Evolutionary conservation across 2,888 invertebrate species (phyloP).

Genomic region (Drosophila mettleri): DNA sequence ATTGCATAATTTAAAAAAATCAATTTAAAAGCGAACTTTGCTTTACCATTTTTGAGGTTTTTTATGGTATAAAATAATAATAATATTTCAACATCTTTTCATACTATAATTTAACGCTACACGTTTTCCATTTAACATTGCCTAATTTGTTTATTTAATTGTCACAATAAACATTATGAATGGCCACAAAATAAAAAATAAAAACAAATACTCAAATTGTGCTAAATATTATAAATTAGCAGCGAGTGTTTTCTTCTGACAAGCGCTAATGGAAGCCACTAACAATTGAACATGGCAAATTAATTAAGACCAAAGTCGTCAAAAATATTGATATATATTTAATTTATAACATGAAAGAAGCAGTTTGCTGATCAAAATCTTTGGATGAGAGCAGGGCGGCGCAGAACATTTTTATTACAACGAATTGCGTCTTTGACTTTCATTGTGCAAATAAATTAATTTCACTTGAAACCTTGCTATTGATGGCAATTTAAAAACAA

Average conservation of each 20-base stretch:
- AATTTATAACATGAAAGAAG: slow-evolving; percentile 22
- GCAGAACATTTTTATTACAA: slow-evolving; percentile 49
- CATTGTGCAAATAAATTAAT: slow-evolving; percentile 77
- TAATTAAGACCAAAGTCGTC: slow-evolving; percentile 41
- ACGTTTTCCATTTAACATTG: slow-evolving; percentile 38
- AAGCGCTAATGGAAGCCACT: slow-evolving; percentile 56
- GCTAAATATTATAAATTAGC: slow-evolving; percentile 64
- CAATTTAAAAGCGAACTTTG: not conserved
- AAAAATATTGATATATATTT: slow-evolving; percentile 16
- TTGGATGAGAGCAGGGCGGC: slow-evolving; percentile 11
- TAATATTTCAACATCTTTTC: not conserved
- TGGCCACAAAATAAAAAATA: slow-evolving; percentile 47
- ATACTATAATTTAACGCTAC: slow-evolving; percentile 6
- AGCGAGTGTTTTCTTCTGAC: slow-evolving; percentile 17
- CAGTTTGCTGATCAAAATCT: slow-evolving; percentile 23
- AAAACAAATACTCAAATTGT: slow-evolving; percentile 25
- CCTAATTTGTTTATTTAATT: slow-evolving; percentile 45
- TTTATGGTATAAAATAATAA: not conserved
- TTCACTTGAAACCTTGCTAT: slow-evolving; percentile 76
- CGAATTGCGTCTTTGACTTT: slow-evolving; percentile 74
- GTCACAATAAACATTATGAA: slow-evolving; percentile 42
- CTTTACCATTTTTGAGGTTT: not conserved
- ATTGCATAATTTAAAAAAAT: too few species aligned
- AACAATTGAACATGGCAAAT: slow-evolving; percentile 51
- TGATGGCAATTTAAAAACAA: slow-evolving; percentile 79